Evolutionary conservation across 92 coral and sea anemone species (phyloP), one percentile per base, ranked within the genome.

Genomic region (Palythoa grandis): DNA sequence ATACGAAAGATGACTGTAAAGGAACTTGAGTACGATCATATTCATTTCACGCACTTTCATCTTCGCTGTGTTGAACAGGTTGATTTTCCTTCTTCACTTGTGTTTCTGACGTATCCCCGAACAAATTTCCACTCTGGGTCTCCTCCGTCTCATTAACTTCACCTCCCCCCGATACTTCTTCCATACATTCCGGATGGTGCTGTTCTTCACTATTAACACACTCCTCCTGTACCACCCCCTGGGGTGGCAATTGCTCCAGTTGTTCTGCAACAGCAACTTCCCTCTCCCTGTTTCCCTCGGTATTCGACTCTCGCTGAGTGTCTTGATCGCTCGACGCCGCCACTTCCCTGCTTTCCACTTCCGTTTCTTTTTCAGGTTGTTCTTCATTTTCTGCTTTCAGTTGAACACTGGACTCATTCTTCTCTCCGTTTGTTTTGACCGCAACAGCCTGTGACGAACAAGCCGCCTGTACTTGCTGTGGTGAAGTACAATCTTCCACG

Each of bases 71-170:
- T 2, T 75, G 60, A 52, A 75, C 63, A 0, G 79, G 79, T 20
- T 75, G 54, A 13, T 72, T 72, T 3, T 24, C 77, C 38, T 73
- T 47, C 57, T 43, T 8, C 23, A 19, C 53, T 3, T 38, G 77
- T 29, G 57, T 14, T 73, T 73, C 54, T 22, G 57, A 11, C 23
- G 11, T n/a, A 25, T 48, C 5, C 52, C 39, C 56, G 11, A 23
- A 39, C 53, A 19, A n/a, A 73, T 12, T 50, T n/a, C 16, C 77
- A 43, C 77, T 73, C 17, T 73, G 77, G 24, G 57, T 73, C 56
- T 23, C 77, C 54, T 73, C 77, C 77, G 16, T 38, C 77, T 43
- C 77, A 47, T 25, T 58, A 50, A 23, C n/a, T 75, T 75, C 63
- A 48, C 79, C 63, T 75, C 35, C 65, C 65, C 63, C 65, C 7